A percentile compares a stretch with the other conserved stretches of the same genome.
Conservation (phyloP, 2,888 invertebrate species). For the Ectemnius cavifrons region DNA sequence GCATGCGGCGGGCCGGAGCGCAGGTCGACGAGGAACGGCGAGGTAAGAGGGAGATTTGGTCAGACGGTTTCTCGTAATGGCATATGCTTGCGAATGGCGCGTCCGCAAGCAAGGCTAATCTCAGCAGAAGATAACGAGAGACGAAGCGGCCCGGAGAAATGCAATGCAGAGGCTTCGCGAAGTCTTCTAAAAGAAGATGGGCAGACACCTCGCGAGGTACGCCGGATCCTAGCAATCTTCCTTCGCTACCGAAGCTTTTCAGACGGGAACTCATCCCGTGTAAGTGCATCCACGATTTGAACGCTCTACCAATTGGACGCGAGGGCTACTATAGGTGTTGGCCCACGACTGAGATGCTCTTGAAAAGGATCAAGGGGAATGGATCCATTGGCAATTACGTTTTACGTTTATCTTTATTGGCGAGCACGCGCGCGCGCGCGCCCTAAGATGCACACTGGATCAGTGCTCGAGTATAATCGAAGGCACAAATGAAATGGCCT, state of each 20-base stretch:
- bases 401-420: conserved; percentile 72
- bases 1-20: too few relatives aligned
- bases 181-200: conserved; percentile 31
- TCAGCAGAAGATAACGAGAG: conserved; percentile 26
- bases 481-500: conserved; percentile 31
- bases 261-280: conserved; percentile 54
- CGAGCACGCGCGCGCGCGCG: not conserved
- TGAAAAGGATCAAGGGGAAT: conserved; percentile 35
- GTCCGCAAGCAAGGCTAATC: too few relatives aligned
- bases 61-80: too few relatives aligned
- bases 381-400: conserved; percentile 65
- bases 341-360: conserved; percentile 16
- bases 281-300: conserved; percentile 48
- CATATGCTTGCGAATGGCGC: too few relatives aligned
- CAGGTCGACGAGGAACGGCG: too few relatives aligned
- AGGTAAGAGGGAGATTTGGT: too few relatives aligned
- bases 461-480: conserved; percentile 39
- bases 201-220: not conserved
- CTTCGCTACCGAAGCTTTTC: conserved; percentile 32
- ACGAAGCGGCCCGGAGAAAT: conserved; percentile 4
- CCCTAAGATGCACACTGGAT: conserved; percentile 14
- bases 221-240: conserved; percentile 48
- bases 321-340: conserved; percentile 25
- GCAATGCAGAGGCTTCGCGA: conserved; percentile 13
- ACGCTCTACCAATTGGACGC: conserved; percentile 29